Base-by-base conservation (phyloP, 1,140 invertebrate species). In the Caerostris darwini region DNA sequence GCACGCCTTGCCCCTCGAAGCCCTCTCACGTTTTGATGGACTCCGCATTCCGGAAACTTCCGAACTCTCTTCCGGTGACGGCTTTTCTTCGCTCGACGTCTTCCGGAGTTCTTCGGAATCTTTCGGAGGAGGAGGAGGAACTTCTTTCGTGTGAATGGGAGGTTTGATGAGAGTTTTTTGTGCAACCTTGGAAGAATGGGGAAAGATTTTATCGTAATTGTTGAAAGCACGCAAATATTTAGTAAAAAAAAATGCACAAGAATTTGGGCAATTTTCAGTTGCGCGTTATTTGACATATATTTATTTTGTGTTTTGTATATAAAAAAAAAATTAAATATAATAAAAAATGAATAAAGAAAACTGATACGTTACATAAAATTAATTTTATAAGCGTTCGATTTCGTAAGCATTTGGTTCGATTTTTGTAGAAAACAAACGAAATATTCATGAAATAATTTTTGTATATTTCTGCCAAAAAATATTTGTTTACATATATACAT, bases 31-130 rank as follows among this genome's bases (percentile, higher is more conserved):
- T 19, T 58, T 82, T 34, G 81, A 53, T 19, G 90, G 94, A 50
- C 93, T 94, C 58, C 61, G 64, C 77, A 64, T 94, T 58, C 92
- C 92, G 12, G 92, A 93, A 17, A 93, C 92, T 54, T 93, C 92
- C 67, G 92, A 93, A 10, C 77, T 92, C 7, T 93, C 92, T 64
- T 93, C 92, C 56, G 85, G 92, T 14, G 92, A 93, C 56, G 92
- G 83, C 19, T 88, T 93, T 56, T 93, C 92, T 54, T 88, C 85
- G 34, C 92, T 93, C 34, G 92, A 89, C 7, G 64, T 86, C 61
- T 93, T 93, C 6, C 57, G 82, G n/a, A 87, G 64, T n/a, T 93
- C 91, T 86, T 93, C 82, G 53, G 91, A 67, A n/a, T 61, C 90
- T 54, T 83, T 92, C 50, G 71, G 57, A 5, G 17, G 12, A n/a